Evolutionary conservation across 2,113 vertebrate genomes (phyloP).

Genomic region (Euleptes europaea): DNA sequence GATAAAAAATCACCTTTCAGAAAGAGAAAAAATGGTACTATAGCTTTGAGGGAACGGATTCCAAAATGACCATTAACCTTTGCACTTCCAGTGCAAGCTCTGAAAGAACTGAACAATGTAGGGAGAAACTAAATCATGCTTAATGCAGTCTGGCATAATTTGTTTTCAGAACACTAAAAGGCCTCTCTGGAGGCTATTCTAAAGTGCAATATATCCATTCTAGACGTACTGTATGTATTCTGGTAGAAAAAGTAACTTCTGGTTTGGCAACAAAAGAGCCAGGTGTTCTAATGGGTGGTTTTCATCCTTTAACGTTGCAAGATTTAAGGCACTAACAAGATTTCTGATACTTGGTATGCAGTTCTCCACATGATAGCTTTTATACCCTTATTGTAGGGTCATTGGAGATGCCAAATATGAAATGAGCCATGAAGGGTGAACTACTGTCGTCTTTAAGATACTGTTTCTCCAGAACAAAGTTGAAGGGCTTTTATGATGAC

Average conservation of each 20-base stretch:
- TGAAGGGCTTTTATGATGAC: conserved; percentile 7
- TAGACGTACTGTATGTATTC: rapidly evolving
- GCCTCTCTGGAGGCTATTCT: not conserved
- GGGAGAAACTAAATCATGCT: not conserved
- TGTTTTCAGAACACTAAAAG: conserved; percentile 24
- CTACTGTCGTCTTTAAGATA: conserved; percentile 9
- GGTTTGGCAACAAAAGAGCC: not conserved
- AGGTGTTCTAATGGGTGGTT: not conserved
- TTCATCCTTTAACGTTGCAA: not conserved
- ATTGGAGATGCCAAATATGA: conserved; percentile 34
- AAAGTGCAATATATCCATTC: not conserved
- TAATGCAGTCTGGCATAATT: conserved; percentile 7
- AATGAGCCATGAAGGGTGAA: conserved; percentile 48
- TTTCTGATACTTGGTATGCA: conserved; percentile 42
- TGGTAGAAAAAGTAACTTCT: not conserved
- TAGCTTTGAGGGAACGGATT: conserved; percentile 25
- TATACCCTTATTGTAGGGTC: conserved; percentile 23
- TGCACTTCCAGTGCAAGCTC: conserved; percentile 1
- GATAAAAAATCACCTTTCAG: not conserved
- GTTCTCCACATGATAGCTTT: conserved; percentile 19
- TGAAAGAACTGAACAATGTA: not conserved
- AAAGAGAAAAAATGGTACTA: conserved; percentile 12
- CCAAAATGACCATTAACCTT: conserved; percentile 26
- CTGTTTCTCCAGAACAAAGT: conserved; percentile 9
- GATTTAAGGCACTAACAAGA: not conserved